Base-by-base conservation (phyloP, 1,140 invertebrate genomes). In the Harpegnathos saltator region DNA sequence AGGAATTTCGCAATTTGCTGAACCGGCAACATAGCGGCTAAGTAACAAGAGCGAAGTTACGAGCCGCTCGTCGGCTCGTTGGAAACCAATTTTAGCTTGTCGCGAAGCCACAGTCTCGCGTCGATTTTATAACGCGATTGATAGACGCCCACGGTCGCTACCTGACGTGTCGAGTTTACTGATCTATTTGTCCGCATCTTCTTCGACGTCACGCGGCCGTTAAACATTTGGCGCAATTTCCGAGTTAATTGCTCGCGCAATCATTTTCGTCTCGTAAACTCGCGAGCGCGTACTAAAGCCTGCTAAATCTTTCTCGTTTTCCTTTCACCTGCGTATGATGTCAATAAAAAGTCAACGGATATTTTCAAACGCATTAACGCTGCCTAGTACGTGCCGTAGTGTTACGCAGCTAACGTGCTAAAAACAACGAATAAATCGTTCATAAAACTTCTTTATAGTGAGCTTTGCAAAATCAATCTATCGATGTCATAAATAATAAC, bases 1-100 rank as follows among this genome's bases (percentile, higher is more conserved):
- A 84, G 87, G 88, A 89, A 89, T 89, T 89, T 89, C 87, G 84
- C 75, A 89, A 89, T 89, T 89, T 89, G 88, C 65, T 81, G 84
- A 86, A 83, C 71, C 74, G 80, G 81, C 86, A 84, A 86, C 71
- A 54, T 84, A 86, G 75, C 71, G 80, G 62, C 75, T 89, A 44
- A 44, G 38, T 44, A 89, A 89, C 86, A 86, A 89, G 84, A 89
- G 71, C 80, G 83, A 77, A 89, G 82, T 77, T 80, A 56, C 86
- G 58, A 88, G n/a, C n/a, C 58, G 78, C 33, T 81, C 83, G 66
- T 33, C 22, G 52, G 75, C 62, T 78, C 44, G 63, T 88, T 74
- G 80, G 65, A 62, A 89, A 89, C 66, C 82, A 86, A 85, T 89
- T 80, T 86, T 61, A 63, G 26, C 81, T 82, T 82, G 78, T 86